Evolutionary conservation across 2,113 vertebrate genomes (phyloP).

Genomic region (Sterrhoptilus dennistouni): DNA sequence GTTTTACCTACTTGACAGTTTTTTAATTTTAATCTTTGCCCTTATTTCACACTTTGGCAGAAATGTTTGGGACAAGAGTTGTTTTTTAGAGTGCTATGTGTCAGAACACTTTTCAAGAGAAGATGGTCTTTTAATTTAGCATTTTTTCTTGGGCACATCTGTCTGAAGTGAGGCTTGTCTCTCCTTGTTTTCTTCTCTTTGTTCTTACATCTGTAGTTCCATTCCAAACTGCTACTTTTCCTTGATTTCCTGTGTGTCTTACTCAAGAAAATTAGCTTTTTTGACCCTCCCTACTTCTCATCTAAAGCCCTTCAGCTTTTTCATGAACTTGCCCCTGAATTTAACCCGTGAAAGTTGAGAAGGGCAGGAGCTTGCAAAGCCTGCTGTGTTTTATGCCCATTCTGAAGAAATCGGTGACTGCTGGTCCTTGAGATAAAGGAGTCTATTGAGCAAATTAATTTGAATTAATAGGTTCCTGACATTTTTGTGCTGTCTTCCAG

Average conservation of each 20-base stretch:
- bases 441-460: not conserved
- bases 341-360: not conserved
- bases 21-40: not conserved
- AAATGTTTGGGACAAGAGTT: not conserved
- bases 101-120: not conserved
- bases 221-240: not conserved
- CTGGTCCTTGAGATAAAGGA: not conserved
- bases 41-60: not conserved
- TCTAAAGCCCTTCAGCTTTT: not conserved
- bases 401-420: fast-evolving
- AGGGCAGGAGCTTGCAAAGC: not conserved
- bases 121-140: not conserved
- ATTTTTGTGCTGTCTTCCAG: not conserved
- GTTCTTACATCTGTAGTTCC: not conserved
- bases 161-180: not conserved
- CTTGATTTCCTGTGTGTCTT: not conserved
- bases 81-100: not conserved
- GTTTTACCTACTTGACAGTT: not conserved
- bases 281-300: not conserved
- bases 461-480: not conserved
- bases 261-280: not conserved
- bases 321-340: not conserved
- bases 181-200: not conserved
- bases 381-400: not conserved
- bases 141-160: not conserved